Conservation (phyloP, 2,797 vertebrate genomes). For the Adelosebastes latens region DNA sequence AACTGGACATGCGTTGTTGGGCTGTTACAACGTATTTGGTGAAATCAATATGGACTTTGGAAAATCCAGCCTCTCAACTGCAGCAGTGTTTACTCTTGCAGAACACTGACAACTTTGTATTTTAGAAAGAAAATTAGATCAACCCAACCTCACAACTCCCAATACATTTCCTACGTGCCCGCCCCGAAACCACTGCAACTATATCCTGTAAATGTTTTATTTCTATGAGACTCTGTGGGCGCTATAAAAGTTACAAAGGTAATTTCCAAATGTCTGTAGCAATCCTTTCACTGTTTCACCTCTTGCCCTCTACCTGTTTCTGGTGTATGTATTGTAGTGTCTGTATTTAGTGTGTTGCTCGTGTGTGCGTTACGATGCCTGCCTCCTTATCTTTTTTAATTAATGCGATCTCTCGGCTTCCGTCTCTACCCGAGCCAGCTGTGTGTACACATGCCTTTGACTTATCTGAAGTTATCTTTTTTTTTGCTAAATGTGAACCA, state of each 20-base stretch:
- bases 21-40: background rate
- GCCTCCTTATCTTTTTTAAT: conserved; percentile 51
- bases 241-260: conserved; percentile 36
- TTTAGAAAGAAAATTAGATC: conserved; percentile 40
- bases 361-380: background rate
- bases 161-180: conserved; percentile 1
- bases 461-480: conserved; percentile 49
- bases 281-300: conserved; percentile 36
- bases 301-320: conserved; percentile 23
- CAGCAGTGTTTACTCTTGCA: conserved; percentile 29
- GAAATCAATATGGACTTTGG: background rate
- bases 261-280: conserved; percentile 45
- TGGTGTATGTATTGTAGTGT: background rate
- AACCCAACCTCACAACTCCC: conserved; percentile 26
- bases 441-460: background rate
- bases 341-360: background rate
- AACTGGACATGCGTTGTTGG: background rate
- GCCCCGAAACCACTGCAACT: conserved; percentile 8
- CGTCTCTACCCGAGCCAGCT: conserved; percentile 23
- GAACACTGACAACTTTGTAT: conserved; percentile 13
- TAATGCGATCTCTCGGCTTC: conserved; percentile 23
- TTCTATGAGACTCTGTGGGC: conserved; percentile 1
- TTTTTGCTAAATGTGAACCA: conserved; percentile 43
- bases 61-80: background rate
- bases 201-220: conserved; percentile 34